Percentiles rank a stretch among this genome's conserved stretches.
phyloP scores from a whole-genome alignment of 1,140 invertebrate genomes.

The Trichogramma pretiosum region DNA sequence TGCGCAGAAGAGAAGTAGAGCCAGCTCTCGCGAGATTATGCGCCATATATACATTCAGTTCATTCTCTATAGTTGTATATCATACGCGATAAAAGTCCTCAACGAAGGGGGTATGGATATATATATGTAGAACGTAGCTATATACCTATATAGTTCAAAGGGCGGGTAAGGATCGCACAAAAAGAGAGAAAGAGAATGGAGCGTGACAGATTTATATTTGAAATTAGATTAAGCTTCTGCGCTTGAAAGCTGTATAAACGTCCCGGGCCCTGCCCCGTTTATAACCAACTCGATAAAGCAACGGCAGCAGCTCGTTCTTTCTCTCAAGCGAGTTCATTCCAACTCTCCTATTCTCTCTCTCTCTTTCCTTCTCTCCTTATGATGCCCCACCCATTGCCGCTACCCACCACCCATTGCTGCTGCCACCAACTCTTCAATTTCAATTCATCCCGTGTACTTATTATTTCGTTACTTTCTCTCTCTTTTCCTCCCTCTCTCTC shows the following conservation, averaged over 20 bases:
- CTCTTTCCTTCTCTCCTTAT: constrained; percentile 20
- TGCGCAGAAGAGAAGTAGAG: no score
- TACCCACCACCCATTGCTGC: not conserved
- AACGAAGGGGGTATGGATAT: no score
- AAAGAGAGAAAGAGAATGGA: constrained; percentile 22
- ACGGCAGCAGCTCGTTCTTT: constrained; percentile 33
- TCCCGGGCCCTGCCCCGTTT: constrained; percentile 29
- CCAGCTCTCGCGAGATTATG: no score
- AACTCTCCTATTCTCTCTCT: constrained; percentile 18
- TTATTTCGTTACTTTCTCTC: constrained; percentile 1
- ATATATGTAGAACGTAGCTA: no score
- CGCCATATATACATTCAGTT: no score
- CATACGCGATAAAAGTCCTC: no score
- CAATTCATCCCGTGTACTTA: constrained; percentile 2
- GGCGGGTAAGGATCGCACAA: no score
- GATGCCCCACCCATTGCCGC: constrained; percentile 10
- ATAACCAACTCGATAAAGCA: constrained; percentile 41
- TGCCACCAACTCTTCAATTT: constrained; percentile 14
- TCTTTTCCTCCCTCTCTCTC: constrained; percentile 3
- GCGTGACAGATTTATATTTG: constrained; percentile 44
- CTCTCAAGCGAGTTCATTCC: constrained; percentile 28
- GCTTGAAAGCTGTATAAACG: constrained; percentile 47
- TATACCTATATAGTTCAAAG: no score
- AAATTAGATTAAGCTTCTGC: constrained; percentile 47
- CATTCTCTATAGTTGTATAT: no score